phyloP scores from a whole-genome alignment of 2,113 vertebrate species.

The Petrocephalus microphthalmus region DNA sequence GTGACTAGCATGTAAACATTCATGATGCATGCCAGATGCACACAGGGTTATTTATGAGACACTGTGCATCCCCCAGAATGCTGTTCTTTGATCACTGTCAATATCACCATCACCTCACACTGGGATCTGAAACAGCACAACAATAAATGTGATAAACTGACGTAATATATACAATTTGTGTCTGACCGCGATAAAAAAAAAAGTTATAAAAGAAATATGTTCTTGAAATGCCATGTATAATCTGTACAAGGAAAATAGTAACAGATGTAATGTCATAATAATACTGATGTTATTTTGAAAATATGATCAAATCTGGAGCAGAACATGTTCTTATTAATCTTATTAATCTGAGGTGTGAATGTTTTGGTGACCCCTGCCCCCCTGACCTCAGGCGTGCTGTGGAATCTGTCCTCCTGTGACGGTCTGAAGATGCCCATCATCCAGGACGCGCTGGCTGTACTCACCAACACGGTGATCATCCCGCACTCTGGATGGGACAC shows the following conservation, averaged over 20 bases:
- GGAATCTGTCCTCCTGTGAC: constrained; percentile 96
- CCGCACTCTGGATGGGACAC: constrained; percentile 97
- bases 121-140: neutral
- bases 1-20: neutral
- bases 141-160: neutral
- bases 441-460: constrained; percentile 90
- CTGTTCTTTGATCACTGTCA: neutral
- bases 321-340: neutral
- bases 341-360: neutral
- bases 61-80: too few relatives aligned
- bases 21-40: too few relatives aligned
- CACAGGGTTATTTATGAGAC: too few relatives aligned
- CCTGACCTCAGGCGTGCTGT: constrained; percentile 77
- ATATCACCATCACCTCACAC: neutral
- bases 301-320: neutral
- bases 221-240: too few relatives aligned
- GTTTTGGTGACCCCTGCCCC: neutral
- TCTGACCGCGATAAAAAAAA: too few relatives aligned
- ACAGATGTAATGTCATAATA: neutral
- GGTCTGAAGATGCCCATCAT: constrained; percentile 99
- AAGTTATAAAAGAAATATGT: too few relatives aligned
- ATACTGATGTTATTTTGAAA: neutral
- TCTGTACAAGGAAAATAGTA: neutral
- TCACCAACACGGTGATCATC: constrained; percentile 96
- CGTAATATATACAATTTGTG: neutral